phyloP scores from a whole-genome alignment of 2,797 vertebrate genomes.

The Centroberyx gerrardi region DNA sequence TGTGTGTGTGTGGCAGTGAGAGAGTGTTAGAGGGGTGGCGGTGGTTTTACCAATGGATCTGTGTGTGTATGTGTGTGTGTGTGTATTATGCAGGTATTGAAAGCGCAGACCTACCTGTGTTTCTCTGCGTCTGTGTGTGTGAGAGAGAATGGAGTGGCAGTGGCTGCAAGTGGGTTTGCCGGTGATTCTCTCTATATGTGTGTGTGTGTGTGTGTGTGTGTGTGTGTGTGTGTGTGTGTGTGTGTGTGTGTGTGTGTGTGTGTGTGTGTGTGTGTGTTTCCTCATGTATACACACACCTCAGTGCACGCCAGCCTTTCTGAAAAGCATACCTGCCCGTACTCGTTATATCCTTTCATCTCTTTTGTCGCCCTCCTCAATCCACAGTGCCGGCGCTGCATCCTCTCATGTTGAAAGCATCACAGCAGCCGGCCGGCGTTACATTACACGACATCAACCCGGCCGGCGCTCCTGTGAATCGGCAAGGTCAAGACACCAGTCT shows the following conservation, averaged over 20 bases:
- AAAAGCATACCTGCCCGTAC: slow-evolving; percentile 23
- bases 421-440: not conserved
- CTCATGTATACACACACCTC: not conserved
- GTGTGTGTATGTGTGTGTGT: not conserved
- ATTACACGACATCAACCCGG: not conserved
- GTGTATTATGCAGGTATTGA: too few relatives aligned
- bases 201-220: too few relatives aligned
- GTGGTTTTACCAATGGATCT: slow-evolving; percentile 1
- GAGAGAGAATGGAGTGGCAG: slow-evolving; percentile 30
- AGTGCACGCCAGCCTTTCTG: slow-evolving; percentile 9
- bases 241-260: too few relatives aligned
- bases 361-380: not conserved
- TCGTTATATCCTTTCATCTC: not conserved
- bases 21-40: not conserved
- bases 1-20: not conserved
- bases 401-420: slow-evolving; percentile 4
- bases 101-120: too few relatives aligned
- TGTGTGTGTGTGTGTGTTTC: not conserved
- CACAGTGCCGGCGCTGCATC: not conserved
- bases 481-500: slow-evolving; percentile 13
- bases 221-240: too few relatives aligned
- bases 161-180: slow-evolving; percentile 13
- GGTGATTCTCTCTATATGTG: not conserved
- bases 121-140: too few relatives aligned
- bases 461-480: not conserved